A percentile compares a stretch with the other conserved stretches of the same genome.
phyloP scores from a whole-genome alignment of 2,113 vertebrate species.

The Neolamprologus cancellatus region DNA sequence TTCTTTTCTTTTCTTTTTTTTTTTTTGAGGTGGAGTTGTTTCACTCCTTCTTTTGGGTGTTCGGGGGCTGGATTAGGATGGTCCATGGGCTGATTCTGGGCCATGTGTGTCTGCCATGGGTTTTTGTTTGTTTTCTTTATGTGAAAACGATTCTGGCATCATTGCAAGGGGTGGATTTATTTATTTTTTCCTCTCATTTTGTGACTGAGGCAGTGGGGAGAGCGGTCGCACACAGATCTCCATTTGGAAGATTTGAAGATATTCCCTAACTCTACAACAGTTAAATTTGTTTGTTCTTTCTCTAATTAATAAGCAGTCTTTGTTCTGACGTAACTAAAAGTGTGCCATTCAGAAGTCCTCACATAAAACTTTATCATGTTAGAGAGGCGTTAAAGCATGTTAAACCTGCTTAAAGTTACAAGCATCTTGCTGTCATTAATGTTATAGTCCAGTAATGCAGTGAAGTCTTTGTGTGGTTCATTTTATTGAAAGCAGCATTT shows the following conservation, averaged over 20 bases:
- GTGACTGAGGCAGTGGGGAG: accelerated
- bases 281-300: not conserved
- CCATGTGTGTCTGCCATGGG: not conserved
- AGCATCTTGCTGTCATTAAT: not conserved
- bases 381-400: not conserved
- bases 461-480: not conserved
- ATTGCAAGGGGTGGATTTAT: not conserved
- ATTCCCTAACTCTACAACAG: not conserved
- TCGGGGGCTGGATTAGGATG: not conserved
- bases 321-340: not conserved
- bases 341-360: not conserved
- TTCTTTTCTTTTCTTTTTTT: accelerated
- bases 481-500: not conserved
- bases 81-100: not conserved
- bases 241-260: not conserved
- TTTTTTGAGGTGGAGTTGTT: not conserved
- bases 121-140: not conserved
- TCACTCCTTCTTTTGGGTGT: not conserved
- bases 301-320: not conserved
- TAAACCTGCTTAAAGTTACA: not conserved
- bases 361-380: not conserved
- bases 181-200: not conserved
- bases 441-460: not conserved
- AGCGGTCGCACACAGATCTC: not conserved
- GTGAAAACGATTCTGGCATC: not conserved